phyloP scores from a whole-genome alignment of 1,140 invertebrate species.

The Lepeophtheirus salmonis region DNA sequence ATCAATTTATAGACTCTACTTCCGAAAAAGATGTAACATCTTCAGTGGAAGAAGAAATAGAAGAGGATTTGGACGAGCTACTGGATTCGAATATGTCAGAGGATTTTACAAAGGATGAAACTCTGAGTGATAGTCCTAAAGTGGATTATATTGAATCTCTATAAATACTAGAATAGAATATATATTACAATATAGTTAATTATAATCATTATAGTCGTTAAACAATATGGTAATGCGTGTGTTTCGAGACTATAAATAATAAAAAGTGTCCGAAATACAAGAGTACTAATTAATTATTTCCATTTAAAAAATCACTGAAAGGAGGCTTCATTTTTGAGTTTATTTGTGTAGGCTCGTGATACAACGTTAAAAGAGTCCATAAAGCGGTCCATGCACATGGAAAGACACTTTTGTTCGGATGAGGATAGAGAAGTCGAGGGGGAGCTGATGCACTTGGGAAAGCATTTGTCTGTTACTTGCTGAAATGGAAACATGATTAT shows the following conservation, averaged over 20 bases:
- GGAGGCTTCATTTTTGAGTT: conserved; percentile 26
- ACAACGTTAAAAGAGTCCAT: conserved; percentile 34
- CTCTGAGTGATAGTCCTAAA: background rate
- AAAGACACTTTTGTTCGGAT: conserved; percentile 34
- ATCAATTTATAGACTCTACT: no score
- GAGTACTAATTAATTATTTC: no score
- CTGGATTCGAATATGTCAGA: background rate
- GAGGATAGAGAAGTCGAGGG: conserved; percentile 31
- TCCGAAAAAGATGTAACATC: no score
- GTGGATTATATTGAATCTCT: background rate
- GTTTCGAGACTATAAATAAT: background rate
- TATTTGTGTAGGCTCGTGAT: conserved; percentile 28
- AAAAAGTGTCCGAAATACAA: background rate
- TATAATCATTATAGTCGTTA: no score
- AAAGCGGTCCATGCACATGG: conserved; percentile 35
- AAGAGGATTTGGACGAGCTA: background rate
- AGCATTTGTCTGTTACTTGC: conserved; percentile 37
- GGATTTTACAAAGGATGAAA: background rate
- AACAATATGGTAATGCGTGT: no score
- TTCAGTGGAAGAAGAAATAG: background rate
- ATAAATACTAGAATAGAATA: no score
- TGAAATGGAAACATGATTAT: background rate
- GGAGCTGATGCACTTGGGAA: conserved; percentile 33
- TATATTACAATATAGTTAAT: no score
- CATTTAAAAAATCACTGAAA: background rate